These are phyloP conservation scores for Ceratina japonica DNA, from an alignment of 1,140 invertebrate species.

Conservation along the genomic window DNA sequence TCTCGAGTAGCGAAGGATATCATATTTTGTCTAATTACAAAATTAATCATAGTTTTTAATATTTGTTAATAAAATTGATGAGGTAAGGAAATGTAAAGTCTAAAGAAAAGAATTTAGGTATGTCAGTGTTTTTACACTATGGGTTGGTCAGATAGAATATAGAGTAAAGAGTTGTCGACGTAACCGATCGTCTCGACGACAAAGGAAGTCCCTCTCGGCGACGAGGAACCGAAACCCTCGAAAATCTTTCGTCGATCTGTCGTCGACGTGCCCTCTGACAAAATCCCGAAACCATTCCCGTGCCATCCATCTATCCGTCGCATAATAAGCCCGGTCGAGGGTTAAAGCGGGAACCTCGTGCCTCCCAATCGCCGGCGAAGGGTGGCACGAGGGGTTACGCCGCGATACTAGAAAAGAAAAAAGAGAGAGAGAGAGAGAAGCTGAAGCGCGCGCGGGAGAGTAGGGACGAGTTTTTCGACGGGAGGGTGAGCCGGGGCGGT, in stretches of 20 bases:
- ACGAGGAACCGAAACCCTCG: constrained; percentile 52
- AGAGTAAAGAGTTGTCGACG: no score
- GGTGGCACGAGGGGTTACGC: constrained; percentile 36
- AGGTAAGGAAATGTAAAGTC: no score
- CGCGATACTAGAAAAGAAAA: neutral
- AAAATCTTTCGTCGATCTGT: constrained; percentile 63
- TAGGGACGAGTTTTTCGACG: constrained; percentile 52
- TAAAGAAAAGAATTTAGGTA: no score
- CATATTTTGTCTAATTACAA: no score
- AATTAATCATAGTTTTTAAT: neutral
- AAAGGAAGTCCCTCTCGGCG: constrained; percentile 27
- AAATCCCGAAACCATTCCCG: constrained; percentile 60
- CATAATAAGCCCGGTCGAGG: constrained; percentile 70
- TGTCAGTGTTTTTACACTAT: no score
- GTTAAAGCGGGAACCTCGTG: constrained; percentile 62
- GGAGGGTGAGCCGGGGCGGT: constrained; percentile 61
- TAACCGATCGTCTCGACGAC: no score
- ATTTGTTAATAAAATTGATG: no score
- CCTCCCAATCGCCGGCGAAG: constrained; percentile 52
- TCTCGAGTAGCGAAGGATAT: neutral
- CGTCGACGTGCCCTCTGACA: constrained; percentile 53
- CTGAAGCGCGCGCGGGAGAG: neutral
- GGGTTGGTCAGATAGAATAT: no score
- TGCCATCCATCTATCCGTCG: constrained; percentile 62
- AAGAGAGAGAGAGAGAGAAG: neutral